These are phyloP conservation scores for Heliothis peltigera DNA, from an alignment of 2,888 invertebrate species.

Conservation along the genomic window DNA sequence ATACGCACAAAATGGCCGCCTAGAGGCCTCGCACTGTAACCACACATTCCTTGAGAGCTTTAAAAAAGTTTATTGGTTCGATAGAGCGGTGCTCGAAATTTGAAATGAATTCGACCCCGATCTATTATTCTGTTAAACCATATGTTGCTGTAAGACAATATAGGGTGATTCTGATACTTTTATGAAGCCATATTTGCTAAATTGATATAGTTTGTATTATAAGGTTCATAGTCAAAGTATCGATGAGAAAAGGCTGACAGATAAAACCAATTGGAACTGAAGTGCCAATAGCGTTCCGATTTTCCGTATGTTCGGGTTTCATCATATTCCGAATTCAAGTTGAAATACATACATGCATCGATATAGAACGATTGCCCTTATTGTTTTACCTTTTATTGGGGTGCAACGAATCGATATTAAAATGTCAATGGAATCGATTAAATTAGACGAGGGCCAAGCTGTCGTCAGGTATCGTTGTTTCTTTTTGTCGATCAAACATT, in stretches of 20 bases:
- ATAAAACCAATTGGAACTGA: slow-evolving; percentile 21
- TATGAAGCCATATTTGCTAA: slow-evolving; percentile 29
- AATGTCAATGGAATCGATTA: neutral
- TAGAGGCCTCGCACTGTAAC: slow-evolving; percentile 38
- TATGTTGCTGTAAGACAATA: slow-evolving; percentile 21
- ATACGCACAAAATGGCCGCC: slow-evolving; percentile 60
- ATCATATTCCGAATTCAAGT: slow-evolving; percentile 29
- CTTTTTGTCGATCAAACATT: too few species aligned
- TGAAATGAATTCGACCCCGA: slow-evolving; percentile 16
- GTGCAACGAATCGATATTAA: slow-evolving; percentile 5
- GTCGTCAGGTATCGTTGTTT: too few species aligned
- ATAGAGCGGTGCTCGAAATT: slow-evolving; percentile 17
- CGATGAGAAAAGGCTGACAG: slow-evolving; percentile 8
- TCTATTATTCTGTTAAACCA: slow-evolving; percentile 19
- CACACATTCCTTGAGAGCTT: slow-evolving; percentile 37
- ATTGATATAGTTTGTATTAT: slow-evolving; percentile 6
- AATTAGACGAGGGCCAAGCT: neutral
- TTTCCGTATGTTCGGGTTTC: slow-evolving; percentile 21
- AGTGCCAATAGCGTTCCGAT: slow-evolving; percentile 34
- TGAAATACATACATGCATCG: slow-evolving; percentile 6
- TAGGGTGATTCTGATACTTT: slow-evolving; percentile 13
- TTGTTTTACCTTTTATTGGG: slow-evolving; percentile 24
- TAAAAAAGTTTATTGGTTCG: slow-evolving; percentile 28
- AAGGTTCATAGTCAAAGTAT: slow-evolving; percentile 4
- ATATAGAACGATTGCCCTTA: neutral